Percentiles rank a stretch among this genome's conserved stretches.
phyloP scores from a whole-genome alignment of 2,113 vertebrate genomes.

The Morone saxatilis region DNA sequence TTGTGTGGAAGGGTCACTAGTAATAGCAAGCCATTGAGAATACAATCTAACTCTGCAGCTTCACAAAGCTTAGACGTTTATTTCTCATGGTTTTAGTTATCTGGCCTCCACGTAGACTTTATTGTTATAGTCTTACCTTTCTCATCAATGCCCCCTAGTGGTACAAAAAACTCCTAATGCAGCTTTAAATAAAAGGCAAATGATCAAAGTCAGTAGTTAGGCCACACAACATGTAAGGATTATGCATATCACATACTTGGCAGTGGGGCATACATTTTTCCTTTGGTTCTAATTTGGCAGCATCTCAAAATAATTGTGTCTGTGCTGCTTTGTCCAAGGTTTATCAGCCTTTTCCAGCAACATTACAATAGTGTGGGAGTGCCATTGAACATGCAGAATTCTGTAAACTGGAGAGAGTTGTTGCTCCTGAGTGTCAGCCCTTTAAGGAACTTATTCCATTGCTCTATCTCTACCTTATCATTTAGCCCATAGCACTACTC shows the following conservation, averaged over 20 bases:
- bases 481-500: constrained; percentile 70
- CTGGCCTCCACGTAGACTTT: not conserved
- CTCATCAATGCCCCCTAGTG: constrained; percentile 9
- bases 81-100: not conserved
- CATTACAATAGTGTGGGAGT: constrained; percentile 44
- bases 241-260: constrained; percentile 64
- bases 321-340: constrained; percentile 54
- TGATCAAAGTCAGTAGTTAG: constrained; percentile 58
- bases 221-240: constrained; percentile 25
- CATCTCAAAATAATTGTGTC: constrained; percentile 56
- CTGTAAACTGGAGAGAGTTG: constrained; percentile 62
- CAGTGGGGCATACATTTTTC: constrained; percentile 42
- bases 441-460: constrained; percentile 66
- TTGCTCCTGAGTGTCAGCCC: constrained; percentile 65
- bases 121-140: not conserved
- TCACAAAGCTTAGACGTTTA: not conserved
- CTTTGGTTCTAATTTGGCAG: constrained; percentile 70
- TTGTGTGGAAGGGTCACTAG: not conserved
- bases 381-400: constrained; percentile 42
- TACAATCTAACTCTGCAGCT: not conserved
- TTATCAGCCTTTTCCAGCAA: constrained; percentile 63
- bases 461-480: constrained; percentile 75
- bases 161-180: constrained; percentile 16
- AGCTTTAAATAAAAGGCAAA: constrained; percentile 45
- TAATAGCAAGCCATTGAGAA: not conserved